Evolutionary conservation across 2,888 invertebrate species (phyloP), one percentile per base, ranked within the genome.

Genomic region (Diarsia dahlii): DNA sequence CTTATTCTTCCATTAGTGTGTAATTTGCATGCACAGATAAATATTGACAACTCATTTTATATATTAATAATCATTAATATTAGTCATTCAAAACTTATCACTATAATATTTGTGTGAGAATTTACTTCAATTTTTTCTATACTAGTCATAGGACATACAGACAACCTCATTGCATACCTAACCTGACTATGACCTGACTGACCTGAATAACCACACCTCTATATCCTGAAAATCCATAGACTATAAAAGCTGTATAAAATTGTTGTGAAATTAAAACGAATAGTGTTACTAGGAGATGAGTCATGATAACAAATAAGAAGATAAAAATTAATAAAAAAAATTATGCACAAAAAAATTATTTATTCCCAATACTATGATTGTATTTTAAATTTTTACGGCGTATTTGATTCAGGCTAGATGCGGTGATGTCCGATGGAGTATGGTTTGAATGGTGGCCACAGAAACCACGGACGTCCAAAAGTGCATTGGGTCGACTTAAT

Each of bases 11-110:
- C 18, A 70, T 46, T n/a, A n/a, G 46, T 34, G 18, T 18, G 20
- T 34, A n/a, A 54, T 54, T 65, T 68, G 20, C 20, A 68, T 69
- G 15, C 18, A 71, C 20, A 81, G 52, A 52, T 58, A 58, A 80
- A 39, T 68, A 73, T 46, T 58, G 50, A 48, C 52, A 62, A 50
- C 13, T 54, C 13, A 23, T 34, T 23, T 15, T 76, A 58, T 68
- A 62, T 50, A 65, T 50, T n/a, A n/a, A n/a, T n/a, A n/a, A n/a
- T n/a, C n/a, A 65, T 39, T 60, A 65, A 23, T 58, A 34, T 18
- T 15, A 28, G 13, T 58, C n/a, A 56, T 63, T 34, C 15, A 71
- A 71, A 54, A 45, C 2, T 65, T 13, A 28, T 52, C 28, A 52
- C 20, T 23, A 56, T 34, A 69, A 50, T 50, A 54, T 46, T 60